phyloP scores from a whole-genome alignment of 2,113 vertebrate genomes.

The Mobula hypostoma region DNA sequence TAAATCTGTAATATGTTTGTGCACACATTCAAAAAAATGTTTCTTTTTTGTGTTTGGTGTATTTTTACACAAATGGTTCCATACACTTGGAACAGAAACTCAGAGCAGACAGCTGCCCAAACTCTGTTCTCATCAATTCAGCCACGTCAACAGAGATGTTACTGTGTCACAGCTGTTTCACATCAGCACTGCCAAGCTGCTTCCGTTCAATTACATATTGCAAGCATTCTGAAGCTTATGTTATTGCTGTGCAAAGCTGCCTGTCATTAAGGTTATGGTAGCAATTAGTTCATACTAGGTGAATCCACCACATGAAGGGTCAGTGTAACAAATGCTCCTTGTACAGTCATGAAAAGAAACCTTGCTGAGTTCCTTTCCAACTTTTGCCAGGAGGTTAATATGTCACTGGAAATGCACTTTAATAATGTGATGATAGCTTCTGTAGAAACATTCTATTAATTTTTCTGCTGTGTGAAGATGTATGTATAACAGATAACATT shows the following conservation, averaged over 20 bases:
- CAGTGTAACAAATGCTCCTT: neutral
- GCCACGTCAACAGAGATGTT: slow-evolving; percentile 7
- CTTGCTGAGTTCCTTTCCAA: neutral
- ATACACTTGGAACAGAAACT: neutral
- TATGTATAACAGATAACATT: neutral
- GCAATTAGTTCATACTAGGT: neutral
- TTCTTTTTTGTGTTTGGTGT: neutral
- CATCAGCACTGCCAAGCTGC: neutral
- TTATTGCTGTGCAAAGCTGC: slow-evolving; percentile 3
- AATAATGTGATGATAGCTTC: neutral
- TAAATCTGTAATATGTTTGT: neutral
- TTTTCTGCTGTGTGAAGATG: neutral
- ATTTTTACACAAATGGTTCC: neutral
- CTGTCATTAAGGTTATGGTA: slow-evolving; percentile 19
- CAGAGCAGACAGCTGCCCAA: neutral
- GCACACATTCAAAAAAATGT: neutral
- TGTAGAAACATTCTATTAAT: neutral
- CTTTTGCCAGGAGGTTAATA: neutral
- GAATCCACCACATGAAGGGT: neutral
- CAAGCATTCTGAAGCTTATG: neutral
- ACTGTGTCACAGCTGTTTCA: slow-evolving; percentile 9
- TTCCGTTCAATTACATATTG: neutral
- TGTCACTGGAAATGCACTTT: neutral
- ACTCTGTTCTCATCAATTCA: neutral
- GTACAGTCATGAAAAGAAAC: neutral